Base-by-base conservation (phyloP, 2,888 invertebrate species). In the Nomada ruficornis region DNA sequence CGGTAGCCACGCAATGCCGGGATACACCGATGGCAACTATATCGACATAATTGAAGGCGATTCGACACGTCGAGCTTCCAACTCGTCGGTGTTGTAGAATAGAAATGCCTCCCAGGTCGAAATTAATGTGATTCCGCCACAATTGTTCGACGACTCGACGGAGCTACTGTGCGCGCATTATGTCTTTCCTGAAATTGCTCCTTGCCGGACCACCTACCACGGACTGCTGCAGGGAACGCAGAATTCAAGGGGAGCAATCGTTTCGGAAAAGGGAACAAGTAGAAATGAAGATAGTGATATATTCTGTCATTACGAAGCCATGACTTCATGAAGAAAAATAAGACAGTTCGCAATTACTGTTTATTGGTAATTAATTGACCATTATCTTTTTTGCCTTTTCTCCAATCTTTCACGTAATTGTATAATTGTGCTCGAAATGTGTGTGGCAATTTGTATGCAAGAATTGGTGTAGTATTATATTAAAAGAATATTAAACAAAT, bases 51-150 rank as follows among this genome's bases (percentile, higher is more conserved):
- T 77, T 62, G 70, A 62, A 13, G 20, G 13, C 80, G 50, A 80
- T 80, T 80, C 80, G 80, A 80, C 62, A 77, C 77, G 65, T 60
- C 18, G 52, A 65, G 42, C 69, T 76, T 69, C 59, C 59, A 65
- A 64, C 15, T 52, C 47, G n/a, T 44, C 23, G 15, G 44, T 2
- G 4, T 20, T n/a, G 1, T 20, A 11, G 20, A 15, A 44, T 64
- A 15, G 69, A 44, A 64, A 64, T 52, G 36, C 42, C 69, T 77
- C 70, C 64, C 77, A 65, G 44, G 64, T 59, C 13, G 64, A 70
- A 67, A 80, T 77, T 80, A 71, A 71, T 71, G 80, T 23, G 64
- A 77, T 71, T 67, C 77, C 26, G 20, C 42, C 15, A 13, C 50
- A 42, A 74, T 50, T 44, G 23, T 20, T 47, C n/a, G 36, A 64